Conservation (phyloP, 2,113 vertebrate species). For the Mustela lutreola region DNA sequence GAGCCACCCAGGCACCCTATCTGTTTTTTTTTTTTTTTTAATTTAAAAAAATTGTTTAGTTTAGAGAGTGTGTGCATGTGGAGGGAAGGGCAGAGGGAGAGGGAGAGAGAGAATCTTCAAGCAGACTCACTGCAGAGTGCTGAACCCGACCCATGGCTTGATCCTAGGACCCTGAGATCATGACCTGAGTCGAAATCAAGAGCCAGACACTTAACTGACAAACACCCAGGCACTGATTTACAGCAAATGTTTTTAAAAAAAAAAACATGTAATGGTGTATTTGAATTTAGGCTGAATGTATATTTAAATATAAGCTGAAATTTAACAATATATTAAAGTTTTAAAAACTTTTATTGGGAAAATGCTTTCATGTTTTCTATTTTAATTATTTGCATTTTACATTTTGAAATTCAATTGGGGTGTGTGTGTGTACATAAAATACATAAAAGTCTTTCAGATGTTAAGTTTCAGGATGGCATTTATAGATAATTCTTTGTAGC, state of each 20-base stretch:
- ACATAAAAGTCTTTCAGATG: background rate
- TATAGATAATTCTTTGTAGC: background rate
- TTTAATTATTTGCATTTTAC: background rate
- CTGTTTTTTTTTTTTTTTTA: background rate
- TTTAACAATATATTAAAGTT: background rate
- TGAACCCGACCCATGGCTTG: rapidly evolving
- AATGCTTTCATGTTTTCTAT: background rate
- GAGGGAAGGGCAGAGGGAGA: no score
- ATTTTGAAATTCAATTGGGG: background rate
- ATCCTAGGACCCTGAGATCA: no score
- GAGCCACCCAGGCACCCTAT: background rate
- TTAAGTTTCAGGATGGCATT: background rate
- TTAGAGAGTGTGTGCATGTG: no score
- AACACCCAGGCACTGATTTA: no score
- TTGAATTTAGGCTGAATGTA: background rate
- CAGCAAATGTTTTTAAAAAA: background rate
- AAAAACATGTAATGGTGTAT: background rate
- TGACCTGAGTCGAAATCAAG: no score
- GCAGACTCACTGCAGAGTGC: no score
- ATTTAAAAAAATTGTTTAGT: no score
- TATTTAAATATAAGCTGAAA: background rate
- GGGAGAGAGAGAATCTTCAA: no score
- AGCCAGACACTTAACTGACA: no score
- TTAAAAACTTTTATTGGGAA: background rate
- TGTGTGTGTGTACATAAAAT: background rate